phyloP scores from a whole-genome alignment of 2,888 invertebrate genomes.

The Drosophila flavopinicola region DNA sequence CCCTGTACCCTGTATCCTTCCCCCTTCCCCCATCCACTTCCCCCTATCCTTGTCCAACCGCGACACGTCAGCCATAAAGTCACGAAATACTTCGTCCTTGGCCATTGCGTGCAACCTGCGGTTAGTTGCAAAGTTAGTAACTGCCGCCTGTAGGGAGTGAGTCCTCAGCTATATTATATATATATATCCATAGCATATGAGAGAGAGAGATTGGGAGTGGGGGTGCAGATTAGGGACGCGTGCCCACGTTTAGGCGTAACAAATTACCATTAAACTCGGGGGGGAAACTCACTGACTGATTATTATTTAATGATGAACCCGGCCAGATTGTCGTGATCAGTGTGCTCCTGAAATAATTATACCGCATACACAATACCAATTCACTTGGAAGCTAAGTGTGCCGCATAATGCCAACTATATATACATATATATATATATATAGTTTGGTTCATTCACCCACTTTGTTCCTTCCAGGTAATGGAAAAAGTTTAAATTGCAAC shows the following conservation, averaged over 20 bases:
- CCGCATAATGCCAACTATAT: conserved; percentile 2
- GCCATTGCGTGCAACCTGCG: conserved; percentile 68
- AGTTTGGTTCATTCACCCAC: conserved; percentile 30
- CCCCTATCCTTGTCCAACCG: conserved; percentile 26
- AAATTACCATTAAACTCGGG: conserved; percentile 79
- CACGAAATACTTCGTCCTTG: conserved; percentile 68
- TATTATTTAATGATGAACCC: conserved; percentile 78
- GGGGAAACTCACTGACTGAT: conserved; percentile 45
- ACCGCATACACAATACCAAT: conserved; percentile 20
- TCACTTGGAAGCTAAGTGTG: conserved; percentile 6
- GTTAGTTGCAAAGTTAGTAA: conserved; percentile 63
- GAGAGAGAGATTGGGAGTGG: too few relatives aligned
- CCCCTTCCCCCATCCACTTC: neutral
- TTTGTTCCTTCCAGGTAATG: conserved; percentile 25
- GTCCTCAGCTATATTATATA: neutral
- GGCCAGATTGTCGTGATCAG: conserved; percentile 52
- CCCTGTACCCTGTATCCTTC: too few relatives aligned
- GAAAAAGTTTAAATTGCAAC: conserved; percentile 34
- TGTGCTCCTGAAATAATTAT: conserved; percentile 54
- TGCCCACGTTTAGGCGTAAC: conserved; percentile 83
- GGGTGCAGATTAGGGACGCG: conserved; percentile 64
- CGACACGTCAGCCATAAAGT: conserved; percentile 79
- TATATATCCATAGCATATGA: too few relatives aligned
- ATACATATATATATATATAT: too few relatives aligned
- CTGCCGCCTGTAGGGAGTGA: conserved; percentile 1